These are phyloP conservation scores for Rhegmatorhina hoffmannsi DNA, from an alignment of 2,113 vertebrate species.

Conservation along the genomic window DNA sequence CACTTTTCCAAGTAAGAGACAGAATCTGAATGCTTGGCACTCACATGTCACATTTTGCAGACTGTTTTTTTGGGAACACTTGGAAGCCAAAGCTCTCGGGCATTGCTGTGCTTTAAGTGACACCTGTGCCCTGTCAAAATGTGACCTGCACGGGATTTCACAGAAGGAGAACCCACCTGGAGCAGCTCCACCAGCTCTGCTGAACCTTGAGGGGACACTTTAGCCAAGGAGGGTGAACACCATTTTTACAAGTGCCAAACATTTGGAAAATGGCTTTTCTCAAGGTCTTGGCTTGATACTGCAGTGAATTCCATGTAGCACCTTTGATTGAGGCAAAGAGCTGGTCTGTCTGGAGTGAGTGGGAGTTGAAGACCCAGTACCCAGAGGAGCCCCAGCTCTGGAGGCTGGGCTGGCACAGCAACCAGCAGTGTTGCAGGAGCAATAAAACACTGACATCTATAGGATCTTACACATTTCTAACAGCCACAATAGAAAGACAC, in stretches of 20 bases:
- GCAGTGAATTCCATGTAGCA: neutral
- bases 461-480: neutral
- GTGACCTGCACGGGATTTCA: neutral
- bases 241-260: neutral
- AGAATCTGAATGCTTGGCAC: neutral
- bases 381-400: neutral
- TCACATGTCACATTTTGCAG: accelerated
- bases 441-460: neutral
- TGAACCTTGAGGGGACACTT: neutral
- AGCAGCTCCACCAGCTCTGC: neutral
- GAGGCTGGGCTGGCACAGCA: neutral
- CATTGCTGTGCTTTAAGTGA: neutral
- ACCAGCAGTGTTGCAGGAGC: neutral
- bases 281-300: neutral
- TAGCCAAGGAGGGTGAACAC: neutral
- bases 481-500: neutral
- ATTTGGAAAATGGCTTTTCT: neutral
- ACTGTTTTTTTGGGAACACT: neutral
- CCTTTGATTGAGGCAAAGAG: neutral
- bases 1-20: neutral
- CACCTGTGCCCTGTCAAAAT: neutral
- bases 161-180: accelerated
- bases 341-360: neutral
- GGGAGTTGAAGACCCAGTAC: neutral
- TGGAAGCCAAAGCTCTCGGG: neutral